Evolutionary conservation across 1,140 invertebrate genomes (phyloP).

Genomic region (Palaemon carinicauda): DNA sequence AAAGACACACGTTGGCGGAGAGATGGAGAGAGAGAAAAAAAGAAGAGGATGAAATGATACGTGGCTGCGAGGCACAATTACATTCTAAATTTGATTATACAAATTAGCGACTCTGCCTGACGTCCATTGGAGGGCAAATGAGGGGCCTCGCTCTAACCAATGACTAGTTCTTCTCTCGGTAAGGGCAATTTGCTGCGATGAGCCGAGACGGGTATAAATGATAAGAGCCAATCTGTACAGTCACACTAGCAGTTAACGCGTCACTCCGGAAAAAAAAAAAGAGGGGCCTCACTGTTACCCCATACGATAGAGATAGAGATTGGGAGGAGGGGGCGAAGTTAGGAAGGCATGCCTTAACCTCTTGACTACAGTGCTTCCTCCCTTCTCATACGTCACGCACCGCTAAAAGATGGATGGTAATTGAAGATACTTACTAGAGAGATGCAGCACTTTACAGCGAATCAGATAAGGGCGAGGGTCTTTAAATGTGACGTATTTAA

Average conservation of each 20-base stretch:
- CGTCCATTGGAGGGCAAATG: slow-evolving; percentile 16
- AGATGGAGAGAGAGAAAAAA: no score
- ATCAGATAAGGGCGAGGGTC: background rate
- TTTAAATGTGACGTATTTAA: background rate
- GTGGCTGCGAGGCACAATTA: slow-evolving; percentile 36
- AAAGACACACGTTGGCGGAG: slow-evolving; percentile 6
- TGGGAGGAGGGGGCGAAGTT: background rate
- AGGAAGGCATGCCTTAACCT: background rate
- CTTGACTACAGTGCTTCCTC: no score
- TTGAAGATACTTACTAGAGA: background rate
- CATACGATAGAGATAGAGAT: background rate
- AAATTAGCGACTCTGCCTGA: slow-evolving; percentile 13
- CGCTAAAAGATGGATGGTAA: background rate
- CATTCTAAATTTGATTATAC: slow-evolving; percentile 51
- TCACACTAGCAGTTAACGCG: slow-evolving; percentile 16
- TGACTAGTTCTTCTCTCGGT: background rate
- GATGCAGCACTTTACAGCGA: background rate
- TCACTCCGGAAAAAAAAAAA: background rate
- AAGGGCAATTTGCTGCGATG: slow-evolving; percentile 19
- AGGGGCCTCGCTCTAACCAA: background rate
- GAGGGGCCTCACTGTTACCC: background rate
- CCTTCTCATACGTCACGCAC: no score
- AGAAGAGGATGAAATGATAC: slow-evolving; percentile 32
- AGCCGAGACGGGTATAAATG: slow-evolving; percentile 35
- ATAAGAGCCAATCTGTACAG: slow-evolving; percentile 25